These are phyloP conservation scores for Stylophora pistillata DNA, from an alignment of 64 coral and sea anemone species.

Conservation along the genomic window DNA sequence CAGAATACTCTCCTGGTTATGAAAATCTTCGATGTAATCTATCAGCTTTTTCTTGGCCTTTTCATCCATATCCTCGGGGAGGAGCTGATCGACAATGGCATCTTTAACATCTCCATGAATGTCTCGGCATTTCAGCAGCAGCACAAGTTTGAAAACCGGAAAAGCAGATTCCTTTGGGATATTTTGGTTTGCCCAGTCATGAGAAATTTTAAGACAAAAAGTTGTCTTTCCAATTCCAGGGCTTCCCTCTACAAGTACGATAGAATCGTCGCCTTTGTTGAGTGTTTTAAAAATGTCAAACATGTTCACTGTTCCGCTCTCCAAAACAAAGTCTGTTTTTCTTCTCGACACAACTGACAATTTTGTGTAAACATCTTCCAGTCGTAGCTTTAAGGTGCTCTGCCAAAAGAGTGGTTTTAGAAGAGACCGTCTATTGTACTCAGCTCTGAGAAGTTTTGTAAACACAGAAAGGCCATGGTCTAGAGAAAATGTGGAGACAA, in stretches of 20 bases:
- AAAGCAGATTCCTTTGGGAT: neutral
- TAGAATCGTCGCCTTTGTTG: neutral
- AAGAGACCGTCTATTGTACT: neutral
- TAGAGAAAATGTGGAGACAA: too few species aligned
- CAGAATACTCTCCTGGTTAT: conserved; percentile 10
- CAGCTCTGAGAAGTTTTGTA: neutral
- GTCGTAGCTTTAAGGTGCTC: neutral
- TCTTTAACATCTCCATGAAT: conserved; percentile 10
- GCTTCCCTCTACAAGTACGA: conserved; percentile 13
- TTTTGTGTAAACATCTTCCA: neutral
- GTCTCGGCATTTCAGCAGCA: conserved; percentile 44
- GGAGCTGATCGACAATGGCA: conserved; percentile 12
- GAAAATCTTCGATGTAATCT: neutral
- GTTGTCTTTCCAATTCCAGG: conserved; percentile 48
- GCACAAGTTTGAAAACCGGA: neutral
- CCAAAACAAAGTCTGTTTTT: neutral
- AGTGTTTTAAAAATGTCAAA: conserved; percentile 1
- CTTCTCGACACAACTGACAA: neutral
- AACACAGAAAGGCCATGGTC: neutral
- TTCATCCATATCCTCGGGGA: neutral
- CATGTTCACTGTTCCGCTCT: neutral
- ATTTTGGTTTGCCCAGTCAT: conserved; percentile 30
- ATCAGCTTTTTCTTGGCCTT: neutral
- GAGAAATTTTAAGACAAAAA: conserved; percentile 29
- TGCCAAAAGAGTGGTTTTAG: conserved; percentile 5